phyloP scores from a whole-genome alignment of 2,797 vertebrate species.

The Cossypha caffra region DNA sequence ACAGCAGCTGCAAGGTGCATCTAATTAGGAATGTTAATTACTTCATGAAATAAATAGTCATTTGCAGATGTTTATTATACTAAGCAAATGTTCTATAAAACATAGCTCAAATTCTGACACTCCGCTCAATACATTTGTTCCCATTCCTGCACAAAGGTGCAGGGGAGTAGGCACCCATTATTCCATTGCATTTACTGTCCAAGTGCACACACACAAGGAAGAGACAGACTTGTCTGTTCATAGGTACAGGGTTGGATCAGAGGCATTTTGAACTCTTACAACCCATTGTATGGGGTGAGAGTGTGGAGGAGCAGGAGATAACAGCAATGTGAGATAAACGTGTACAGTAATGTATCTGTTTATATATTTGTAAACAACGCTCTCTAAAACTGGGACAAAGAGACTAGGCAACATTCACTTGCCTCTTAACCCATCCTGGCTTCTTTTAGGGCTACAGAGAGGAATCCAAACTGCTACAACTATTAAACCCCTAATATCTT shows the following conservation, averaged over 20 bases:
- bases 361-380: background rate
- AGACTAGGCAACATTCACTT: background rate
- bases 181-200: fast-evolving
- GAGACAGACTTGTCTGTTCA: background rate
- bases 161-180: background rate
- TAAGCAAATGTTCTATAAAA: conserved; percentile 65
- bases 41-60: conserved; percentile 69
- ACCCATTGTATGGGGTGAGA: background rate
- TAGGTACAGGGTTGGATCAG: background rate
- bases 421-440: background rate
- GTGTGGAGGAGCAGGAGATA: background rate
- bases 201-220: fast-evolving
- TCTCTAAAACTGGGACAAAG: background rate
- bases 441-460: background rate
- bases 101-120: conserved; percentile 32
- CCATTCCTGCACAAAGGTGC: background rate
- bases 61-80: conserved; percentile 74
- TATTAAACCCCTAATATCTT: background rate
- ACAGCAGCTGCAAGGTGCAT: conserved; percentile 78
- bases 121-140: background rate
- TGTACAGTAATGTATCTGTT: fast-evolving
- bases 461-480: background rate
- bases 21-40: conserved; percentile 81
- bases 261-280: background rate
- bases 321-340: background rate